Evolutionary conservation across 2,797 vertebrate genomes (phyloP).

Genomic region (Taeniopygia guttata): DNA sequence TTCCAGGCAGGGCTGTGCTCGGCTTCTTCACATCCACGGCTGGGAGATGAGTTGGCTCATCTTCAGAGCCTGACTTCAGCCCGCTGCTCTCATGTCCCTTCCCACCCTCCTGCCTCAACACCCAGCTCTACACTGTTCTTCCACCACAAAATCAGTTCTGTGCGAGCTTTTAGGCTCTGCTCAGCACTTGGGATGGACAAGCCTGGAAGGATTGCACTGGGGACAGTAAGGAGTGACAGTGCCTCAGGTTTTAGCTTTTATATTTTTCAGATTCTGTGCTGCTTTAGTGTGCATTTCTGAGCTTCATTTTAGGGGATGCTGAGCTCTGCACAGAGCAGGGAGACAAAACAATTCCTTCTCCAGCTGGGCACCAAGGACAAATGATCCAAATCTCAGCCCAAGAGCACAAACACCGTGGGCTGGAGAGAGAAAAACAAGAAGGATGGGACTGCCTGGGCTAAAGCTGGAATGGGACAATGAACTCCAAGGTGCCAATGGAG

Average conservation of each 20-base stretch:
- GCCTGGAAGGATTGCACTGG: background rate
- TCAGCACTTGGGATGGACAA: background rate
- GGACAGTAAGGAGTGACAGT: background rate
- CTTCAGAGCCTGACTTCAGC: background rate
- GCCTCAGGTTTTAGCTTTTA: background rate
- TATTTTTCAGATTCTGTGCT: background rate
- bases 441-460: too few species aligned
- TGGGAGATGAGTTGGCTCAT: fast-evolving
- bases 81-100: background rate
- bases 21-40: background rate
- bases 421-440: too few species aligned
- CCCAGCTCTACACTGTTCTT: background rate
- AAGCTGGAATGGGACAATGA: too few species aligned
- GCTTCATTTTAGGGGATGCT: fast-evolving
- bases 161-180: background rate
- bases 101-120: background rate
- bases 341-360: background rate
- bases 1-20: background rate
- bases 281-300: fast-evolving
- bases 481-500: too few species aligned
- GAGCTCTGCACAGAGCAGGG: background rate
- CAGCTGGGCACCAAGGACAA: background rate
- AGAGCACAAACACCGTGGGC: too few species aligned
- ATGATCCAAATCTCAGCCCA: too few species aligned
- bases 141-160: background rate